Evolutionary conservation across 2,113 vertebrate genomes (phyloP), one percentile per base, ranked within the genome.

Genomic region (Ochotona princeps): DNA sequence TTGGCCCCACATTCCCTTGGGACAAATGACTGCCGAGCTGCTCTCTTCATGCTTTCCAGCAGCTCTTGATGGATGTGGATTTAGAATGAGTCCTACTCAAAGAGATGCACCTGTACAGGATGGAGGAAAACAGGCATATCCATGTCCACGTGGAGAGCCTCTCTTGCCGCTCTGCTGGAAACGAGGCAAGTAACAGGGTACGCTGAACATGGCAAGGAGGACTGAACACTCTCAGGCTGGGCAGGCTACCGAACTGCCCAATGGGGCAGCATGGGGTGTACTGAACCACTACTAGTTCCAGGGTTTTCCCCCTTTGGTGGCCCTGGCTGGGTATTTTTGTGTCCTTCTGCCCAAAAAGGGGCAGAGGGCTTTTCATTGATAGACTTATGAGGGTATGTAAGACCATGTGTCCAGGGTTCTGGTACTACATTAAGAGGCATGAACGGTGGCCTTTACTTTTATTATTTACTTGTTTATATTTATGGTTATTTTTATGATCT

Each of bases 241-340:
- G 8, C 1, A 49, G 80, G 7, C 25, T 13, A 14, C 32, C 4
- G 14, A 83, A 57, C 12, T 1, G 0, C 38, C 13, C 18, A 5
- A 0, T 18, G 8, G 57, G 32, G 15, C 13, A 35, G 4, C 0
- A 0, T 51, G 6, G 18, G 63, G 18, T 1, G 3, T 35, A 20
- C 4, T 25, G 11, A 85, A 5, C 2, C 32, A 26, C n/a, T 21
- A 1, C 30, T 54, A 82, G 21, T 21, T n/a, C 8, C 11, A 4
- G 14, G 20, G 12, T 49, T 30, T 23, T 4, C 30, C 69, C 38
- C 8, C 5, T 10, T 61, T 25, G 5, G 12, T 5, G 23, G 75
- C 30, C 17, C 69, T 65, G 20, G 65, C 13, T 51, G 21, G 65
- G 20, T 21, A 2, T 4, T 11, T 4, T n/a, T 2, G 49, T 38